Conservation (phyloP, 1,140 invertebrate genomes). For the Drosophila pachea region DNA sequence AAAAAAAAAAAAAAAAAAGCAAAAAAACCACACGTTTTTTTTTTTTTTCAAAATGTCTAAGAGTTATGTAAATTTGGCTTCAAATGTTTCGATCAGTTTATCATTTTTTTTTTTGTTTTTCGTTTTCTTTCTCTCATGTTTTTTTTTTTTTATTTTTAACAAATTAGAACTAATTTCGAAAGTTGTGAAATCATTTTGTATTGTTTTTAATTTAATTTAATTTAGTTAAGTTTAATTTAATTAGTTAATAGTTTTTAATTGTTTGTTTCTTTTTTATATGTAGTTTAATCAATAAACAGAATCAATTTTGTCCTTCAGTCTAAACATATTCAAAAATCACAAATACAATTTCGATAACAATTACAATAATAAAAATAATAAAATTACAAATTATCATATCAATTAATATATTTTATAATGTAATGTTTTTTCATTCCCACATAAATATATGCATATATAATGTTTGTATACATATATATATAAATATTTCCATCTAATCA, state of each 20-base stretch:
- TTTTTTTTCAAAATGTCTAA: slow-evolving; percentile 38
- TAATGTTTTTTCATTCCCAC: slow-evolving; percentile 1
- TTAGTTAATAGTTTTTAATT: slow-evolving; percentile 42
- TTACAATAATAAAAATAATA: slow-evolving; percentile 76
- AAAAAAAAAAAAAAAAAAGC: slow-evolving; percentile 15
- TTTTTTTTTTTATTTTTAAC: slow-evolving; percentile 38
- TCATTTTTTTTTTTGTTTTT: slow-evolving; percentile 32
- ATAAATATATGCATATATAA: slow-evolving; percentile 10
- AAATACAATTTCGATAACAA: slow-evolving; percentile 78
- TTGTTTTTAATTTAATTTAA: slow-evolving; percentile 25
- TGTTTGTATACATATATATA: background rate
- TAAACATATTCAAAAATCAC: slow-evolving; percentile 78
- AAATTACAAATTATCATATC: slow-evolving; percentile 67
- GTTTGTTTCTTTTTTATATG: slow-evolving; percentile 41
- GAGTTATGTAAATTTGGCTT: slow-evolving; percentile 49
- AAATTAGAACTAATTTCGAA: slow-evolving; percentile 64
- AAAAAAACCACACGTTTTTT: background rate
- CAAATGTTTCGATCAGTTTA: slow-evolving; percentile 51
- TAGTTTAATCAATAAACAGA: slow-evolving; percentile 73
- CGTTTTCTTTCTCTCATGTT: slow-evolving; percentile 3
- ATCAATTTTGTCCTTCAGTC: slow-evolving; percentile 76
- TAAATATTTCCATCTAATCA: slow-evolving; percentile 33
- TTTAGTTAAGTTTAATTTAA: slow-evolving; percentile 38
- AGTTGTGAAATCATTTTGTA: slow-evolving; percentile 26
- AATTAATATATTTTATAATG: slow-evolving; percentile 59